Evolutionary conservation across 2,797 vertebrate species (phyloP).

Genomic region (Psittacula derbiana): DNA sequence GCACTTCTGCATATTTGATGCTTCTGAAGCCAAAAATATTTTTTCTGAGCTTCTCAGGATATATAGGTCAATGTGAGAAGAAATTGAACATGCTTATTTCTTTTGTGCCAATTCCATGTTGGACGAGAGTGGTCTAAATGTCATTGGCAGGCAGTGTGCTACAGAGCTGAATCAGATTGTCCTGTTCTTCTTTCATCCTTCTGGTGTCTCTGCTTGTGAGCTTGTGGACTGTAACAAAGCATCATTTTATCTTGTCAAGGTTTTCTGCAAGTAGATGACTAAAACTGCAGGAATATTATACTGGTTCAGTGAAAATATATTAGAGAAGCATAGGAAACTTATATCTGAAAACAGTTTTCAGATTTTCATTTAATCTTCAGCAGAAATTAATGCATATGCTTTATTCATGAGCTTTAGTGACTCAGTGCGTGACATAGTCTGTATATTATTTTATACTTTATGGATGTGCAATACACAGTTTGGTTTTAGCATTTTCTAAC

Average conservation of each 20-base stretch:
- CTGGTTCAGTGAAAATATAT: not conserved
- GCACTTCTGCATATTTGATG: not conserved
- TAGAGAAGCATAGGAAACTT: not conserved
- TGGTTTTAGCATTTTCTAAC: not conserved
- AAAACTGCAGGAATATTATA: not conserved
- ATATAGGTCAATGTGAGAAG: not conserved
- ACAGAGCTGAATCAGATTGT: not conserved
- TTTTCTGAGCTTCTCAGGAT: not conserved
- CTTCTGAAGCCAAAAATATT: not conserved
- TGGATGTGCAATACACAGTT: not conserved
- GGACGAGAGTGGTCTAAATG: not conserved
- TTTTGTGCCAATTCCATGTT: not conserved
- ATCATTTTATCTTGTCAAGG: not conserved
- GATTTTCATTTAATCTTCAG: not conserved
- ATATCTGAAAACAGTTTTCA: not conserved
- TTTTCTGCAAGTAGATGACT: not conserved
- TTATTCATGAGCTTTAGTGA: conserved; percentile 59
- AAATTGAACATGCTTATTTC: not conserved
- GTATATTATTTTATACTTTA: conserved; percentile 21
- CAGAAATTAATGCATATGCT: not conserved
- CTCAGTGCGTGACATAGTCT: conserved; percentile 7
- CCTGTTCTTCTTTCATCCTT: not conserved
- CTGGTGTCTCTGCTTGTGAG: not conserved
- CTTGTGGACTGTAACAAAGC: not conserved
- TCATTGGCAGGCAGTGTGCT: not conserved